Conservation (phyloP, 2,797 vertebrate species). For the Galaxias olidus region DNA sequence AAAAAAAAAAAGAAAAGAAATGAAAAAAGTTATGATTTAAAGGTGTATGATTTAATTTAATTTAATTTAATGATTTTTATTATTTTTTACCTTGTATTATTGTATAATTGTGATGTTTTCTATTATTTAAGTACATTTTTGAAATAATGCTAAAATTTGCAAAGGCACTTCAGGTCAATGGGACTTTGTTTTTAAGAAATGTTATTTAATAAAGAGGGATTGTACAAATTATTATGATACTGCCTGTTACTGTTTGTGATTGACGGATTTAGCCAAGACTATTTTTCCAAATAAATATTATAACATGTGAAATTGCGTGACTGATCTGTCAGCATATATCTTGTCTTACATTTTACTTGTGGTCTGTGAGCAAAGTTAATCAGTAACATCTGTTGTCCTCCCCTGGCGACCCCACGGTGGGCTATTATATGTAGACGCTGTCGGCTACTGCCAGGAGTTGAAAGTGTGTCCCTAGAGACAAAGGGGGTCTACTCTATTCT, state of each 20-base stretch:
- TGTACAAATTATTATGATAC: conserved; percentile 94
- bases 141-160: conserved; percentile 79
- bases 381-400: conserved; percentile 78
- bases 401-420: conserved; percentile 70
- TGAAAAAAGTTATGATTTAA: conserved; percentile 84
- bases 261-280: conserved; percentile 86
- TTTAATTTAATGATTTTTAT: conserved; percentile 76
- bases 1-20: conserved; percentile 53
- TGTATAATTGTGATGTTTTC: conserved; percentile 83
- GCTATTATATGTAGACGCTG: conserved; percentile 66
- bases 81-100: conserved; percentile 82
- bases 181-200: conserved; percentile 89
- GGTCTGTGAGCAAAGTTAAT: conserved; percentile 66
- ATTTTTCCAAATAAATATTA: conserved; percentile 99
- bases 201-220: conserved; percentile 91
- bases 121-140: conserved; percentile 85
- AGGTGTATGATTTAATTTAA: conserved; percentile 79
- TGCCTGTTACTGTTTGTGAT: conserved; percentile 82
- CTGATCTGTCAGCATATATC: no score
- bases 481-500: conserved; percentile 63
- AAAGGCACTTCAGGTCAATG: conserved; percentile 99
- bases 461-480: conserved; percentile 70
- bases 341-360: no score
- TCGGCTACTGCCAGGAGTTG: conserved; percentile 66
- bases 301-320: conserved; percentile 58